These are phyloP conservation scores for Arremon aurantiirostris DNA, from an alignment of 2,797 vertebrate genomes.

Conservation along the genomic window DNA sequence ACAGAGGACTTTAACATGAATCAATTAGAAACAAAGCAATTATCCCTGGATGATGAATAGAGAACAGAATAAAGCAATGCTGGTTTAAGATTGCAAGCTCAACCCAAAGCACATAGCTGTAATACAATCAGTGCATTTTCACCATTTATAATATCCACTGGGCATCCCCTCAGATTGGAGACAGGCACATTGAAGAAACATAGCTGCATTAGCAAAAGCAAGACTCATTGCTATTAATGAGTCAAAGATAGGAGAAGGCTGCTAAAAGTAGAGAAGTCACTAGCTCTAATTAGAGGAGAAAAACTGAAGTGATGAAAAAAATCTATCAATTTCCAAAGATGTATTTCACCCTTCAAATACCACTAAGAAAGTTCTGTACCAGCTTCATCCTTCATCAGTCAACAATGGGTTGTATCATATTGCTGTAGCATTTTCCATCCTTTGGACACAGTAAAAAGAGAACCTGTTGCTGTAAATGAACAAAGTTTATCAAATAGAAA, in stretches of 20 bases:
- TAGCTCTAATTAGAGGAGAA: slow-evolving; percentile 9
- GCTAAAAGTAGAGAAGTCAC: slow-evolving; percentile 77
- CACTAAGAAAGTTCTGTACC: slow-evolving; percentile 64
- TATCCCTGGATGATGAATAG: slow-evolving; percentile 44
- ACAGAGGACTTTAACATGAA: slow-evolving; percentile 7
- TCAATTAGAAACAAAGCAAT: slow-evolving; percentile 29
- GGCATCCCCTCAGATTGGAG: not conserved
- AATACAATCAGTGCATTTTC: not conserved
- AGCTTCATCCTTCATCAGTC: slow-evolving; percentile 61
- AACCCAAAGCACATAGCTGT: slow-evolving; percentile 32
- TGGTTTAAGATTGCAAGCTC: slow-evolving; percentile 9
- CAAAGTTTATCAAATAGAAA: not conserved
- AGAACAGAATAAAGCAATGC: slow-evolving; percentile 51
- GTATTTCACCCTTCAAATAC: slow-evolving; percentile 62
- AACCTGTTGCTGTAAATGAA: slow-evolving; percentile 29
- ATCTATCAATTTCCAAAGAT: not conserved
- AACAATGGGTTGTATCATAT: slow-evolving; percentile 57
- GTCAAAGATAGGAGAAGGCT: slow-evolving; percentile 77
- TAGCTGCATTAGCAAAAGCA: slow-evolving; percentile 54
- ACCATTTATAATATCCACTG: not conserved
- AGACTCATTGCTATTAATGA: slow-evolving; percentile 66
- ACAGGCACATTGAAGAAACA: slow-evolving; percentile 33
- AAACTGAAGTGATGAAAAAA: not conserved
- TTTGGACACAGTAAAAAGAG: slow-evolving; percentile 72
- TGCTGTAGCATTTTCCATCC: slow-evolving; percentile 64